Conservation (phyloP, 2,797 vertebrate genomes). For the Lepilemur septentrionalis region DNA sequence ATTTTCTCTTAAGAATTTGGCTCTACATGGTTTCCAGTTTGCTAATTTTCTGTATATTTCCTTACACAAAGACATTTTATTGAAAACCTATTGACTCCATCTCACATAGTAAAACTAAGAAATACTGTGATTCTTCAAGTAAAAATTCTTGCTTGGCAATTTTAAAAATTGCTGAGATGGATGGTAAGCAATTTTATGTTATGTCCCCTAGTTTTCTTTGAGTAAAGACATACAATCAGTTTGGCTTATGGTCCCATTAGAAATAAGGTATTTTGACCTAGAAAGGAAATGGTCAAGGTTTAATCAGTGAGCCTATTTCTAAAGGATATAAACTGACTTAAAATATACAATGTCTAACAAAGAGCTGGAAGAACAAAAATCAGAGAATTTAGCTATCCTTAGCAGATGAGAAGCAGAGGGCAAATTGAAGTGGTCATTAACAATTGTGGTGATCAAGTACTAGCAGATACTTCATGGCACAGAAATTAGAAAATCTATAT, state of each 20-base stretch:
- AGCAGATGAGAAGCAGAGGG: not conserved
- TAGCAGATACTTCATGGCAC: not conserved
- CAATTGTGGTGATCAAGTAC: not conserved
- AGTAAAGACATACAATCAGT: not conserved
- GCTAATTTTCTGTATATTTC: not conserved
- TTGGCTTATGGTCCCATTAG: not conserved
- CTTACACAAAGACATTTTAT: not conserved
- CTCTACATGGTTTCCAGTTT: not conserved
- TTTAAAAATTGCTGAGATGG: not conserved
- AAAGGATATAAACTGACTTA: not conserved
- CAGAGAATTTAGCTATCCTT: not conserved
- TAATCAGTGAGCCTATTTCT: conserved; percentile 17
- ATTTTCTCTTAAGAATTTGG: not conserved
- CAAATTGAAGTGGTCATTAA: not conserved
- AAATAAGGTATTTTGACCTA: not conserved
- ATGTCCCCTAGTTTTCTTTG: not conserved
- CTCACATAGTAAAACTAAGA: not conserved
- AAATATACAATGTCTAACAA: not conserved
- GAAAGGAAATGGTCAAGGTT: not conserved
- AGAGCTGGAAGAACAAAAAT: not conserved
- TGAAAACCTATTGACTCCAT: not conserved
- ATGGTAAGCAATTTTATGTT: not conserved
- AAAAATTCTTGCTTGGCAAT: not conserved
- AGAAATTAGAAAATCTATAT: not conserved
- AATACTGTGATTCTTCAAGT: not conserved